phyloP scores from a whole-genome alignment of 2,113 vertebrate species.

The Gymnobelideus leadbeateri region DNA sequence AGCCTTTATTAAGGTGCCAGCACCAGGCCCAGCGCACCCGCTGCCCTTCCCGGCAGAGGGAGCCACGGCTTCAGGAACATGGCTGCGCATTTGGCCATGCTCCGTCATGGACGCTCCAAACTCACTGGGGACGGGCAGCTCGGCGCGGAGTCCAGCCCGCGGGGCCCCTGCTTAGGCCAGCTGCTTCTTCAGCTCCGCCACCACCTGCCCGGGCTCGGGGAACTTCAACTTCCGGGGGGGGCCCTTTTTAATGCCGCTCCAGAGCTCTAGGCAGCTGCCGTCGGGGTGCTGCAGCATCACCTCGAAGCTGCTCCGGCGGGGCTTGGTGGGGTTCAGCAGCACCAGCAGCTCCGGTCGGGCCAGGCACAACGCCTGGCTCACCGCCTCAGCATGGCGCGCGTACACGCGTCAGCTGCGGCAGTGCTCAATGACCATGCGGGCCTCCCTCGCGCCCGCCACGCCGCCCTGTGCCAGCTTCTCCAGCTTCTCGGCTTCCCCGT shows the following conservation, averaged over 20 bases:
- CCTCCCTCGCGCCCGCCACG: slow-evolving; percentile 59
- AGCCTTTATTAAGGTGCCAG: slow-evolving; percentile 67
- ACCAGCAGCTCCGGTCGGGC: slow-evolving; percentile 86
- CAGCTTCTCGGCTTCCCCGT: slow-evolving; percentile 23
- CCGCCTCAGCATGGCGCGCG: slow-evolving; percentile 88
- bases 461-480: slow-evolving; percentile 31
- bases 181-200: slow-evolving; percentile 80
- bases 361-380: slow-evolving; percentile 87
- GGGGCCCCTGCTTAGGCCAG: slow-evolving; percentile 70
- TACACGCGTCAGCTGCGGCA: slow-evolving; percentile 97
- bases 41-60: neutral
- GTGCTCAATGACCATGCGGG: slow-evolving; percentile 91
- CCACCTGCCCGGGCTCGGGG: slow-evolving; percentile 80
- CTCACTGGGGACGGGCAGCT: slow-evolving; percentile 44
- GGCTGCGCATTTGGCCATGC: slow-evolving; percentile 79
- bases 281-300: slow-evolving; percentile 88
- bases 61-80: slow-evolving; percentile 78
- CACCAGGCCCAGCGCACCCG: neutral
- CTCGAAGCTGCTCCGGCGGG: slow-evolving; percentile 94
- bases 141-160: too few relatives aligned
- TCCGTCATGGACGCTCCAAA: slow-evolving; percentile 81
- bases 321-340: slow-evolving; percentile 89
- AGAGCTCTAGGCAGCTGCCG: slow-evolving; percentile 88
- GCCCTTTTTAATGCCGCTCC: slow-evolving; percentile 92
- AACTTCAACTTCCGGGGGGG: slow-evolving; percentile 88